Conservation (phyloP, 2,113 vertebrate species). For the Henicopernis longicauda region DNA sequence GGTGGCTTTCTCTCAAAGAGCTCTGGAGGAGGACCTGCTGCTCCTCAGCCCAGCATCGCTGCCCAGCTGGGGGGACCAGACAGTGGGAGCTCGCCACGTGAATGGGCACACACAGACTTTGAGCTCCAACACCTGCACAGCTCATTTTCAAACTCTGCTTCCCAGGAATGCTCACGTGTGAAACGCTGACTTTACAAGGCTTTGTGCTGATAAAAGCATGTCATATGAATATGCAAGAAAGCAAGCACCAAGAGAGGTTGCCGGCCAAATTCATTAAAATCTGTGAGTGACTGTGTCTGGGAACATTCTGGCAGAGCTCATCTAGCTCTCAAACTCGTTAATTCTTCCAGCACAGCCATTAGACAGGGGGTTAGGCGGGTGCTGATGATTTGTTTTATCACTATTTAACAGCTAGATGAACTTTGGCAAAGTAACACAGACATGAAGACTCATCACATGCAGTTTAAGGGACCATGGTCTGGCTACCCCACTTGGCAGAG, state of each 20-base stretch:
- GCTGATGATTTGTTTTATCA: background rate
- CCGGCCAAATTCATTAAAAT: constrained; percentile 5
- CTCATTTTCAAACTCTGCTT: background rate
- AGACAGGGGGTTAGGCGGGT: background rate
- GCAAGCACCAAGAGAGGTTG: background rate
- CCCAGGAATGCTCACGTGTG: background rate
- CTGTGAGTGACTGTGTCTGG: background rate
- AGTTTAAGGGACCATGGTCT: background rate
- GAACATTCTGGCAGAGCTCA: background rate
- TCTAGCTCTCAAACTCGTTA: background rate
- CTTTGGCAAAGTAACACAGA: background rate
- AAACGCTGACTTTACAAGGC: background rate
- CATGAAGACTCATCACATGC: background rate
- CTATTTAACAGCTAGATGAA: background rate
- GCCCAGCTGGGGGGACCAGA: background rate
- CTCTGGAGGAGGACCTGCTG: background rate
- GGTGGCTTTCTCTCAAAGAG: background rate
- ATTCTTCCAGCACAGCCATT: background rate
- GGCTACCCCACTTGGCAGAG: background rate
- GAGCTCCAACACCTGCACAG: background rate
- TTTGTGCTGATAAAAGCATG: background rate
- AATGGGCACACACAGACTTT: accelerated
- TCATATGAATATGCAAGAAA: background rate
- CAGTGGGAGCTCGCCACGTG: accelerated
- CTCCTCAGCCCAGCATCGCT: background rate